phyloP scores from a whole-genome alignment of 2,113 vertebrate genomes.

The Numenius arquata region DNA sequence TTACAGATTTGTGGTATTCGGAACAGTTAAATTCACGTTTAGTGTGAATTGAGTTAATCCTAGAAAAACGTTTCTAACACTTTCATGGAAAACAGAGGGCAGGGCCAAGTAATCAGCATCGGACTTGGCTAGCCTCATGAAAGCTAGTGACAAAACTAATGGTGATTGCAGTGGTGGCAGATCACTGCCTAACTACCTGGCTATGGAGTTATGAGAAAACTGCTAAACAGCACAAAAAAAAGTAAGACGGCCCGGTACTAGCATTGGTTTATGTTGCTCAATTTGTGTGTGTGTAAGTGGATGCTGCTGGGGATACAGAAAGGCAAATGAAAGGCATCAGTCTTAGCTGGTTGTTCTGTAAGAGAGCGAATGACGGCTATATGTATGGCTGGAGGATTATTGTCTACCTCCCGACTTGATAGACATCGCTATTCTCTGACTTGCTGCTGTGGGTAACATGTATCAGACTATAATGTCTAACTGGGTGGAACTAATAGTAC shows the following conservation, averaged over 20 bases:
- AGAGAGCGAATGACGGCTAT: not conserved
- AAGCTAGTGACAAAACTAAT: not conserved
- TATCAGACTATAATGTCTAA: slow-evolving; percentile 39
- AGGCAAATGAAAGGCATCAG: not conserved
- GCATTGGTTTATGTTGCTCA: not conserved
- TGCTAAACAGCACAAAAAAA: not conserved
- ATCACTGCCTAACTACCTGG: not conserved
- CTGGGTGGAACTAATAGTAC: slow-evolving; percentile 50
- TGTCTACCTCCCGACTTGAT: not conserved
- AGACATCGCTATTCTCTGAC: not conserved
- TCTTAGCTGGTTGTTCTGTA: not conserved
- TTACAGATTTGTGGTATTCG: not conserved
- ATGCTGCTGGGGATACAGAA: not conserved
- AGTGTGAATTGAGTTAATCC: not conserved
- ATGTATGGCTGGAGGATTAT: not conserved
- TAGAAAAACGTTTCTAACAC: not conserved
- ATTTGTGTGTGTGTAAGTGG: not conserved
- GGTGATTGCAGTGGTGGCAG: not conserved
- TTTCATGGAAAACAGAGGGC: not conserved
- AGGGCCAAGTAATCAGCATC: not conserved
- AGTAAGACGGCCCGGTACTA: not conserved
- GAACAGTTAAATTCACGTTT: not conserved
- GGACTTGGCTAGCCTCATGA: not conserved
- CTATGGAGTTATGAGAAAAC: not conserved
- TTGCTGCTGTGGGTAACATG: not conserved